Evolutionary conservation across 2,113 vertebrate species (phyloP).

Genomic region (Motacilla tschutschensis): DNA sequence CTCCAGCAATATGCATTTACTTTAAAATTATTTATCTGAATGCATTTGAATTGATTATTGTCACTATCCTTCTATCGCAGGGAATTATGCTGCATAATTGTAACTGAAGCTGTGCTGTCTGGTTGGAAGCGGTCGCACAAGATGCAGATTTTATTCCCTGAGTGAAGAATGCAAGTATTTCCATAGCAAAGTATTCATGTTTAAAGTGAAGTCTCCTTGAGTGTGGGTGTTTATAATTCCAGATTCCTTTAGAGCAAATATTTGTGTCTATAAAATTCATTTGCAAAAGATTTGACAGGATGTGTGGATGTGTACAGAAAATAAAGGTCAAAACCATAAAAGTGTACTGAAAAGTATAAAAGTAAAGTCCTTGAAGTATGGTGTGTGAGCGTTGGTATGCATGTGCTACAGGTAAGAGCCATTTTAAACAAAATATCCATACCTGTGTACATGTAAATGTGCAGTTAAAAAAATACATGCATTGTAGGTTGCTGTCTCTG

Average conservation of each 20-base stretch:
- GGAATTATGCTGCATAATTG: background rate
- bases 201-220: conserved; percentile 32
- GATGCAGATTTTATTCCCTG: conserved; percentile 20
- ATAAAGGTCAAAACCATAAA: conserved; percentile 32
- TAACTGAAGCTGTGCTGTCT: background rate
- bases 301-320: conserved; percentile 6
- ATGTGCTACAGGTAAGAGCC: background rate
- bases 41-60: conserved; percentile 38
- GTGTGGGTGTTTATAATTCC: conserved; percentile 41
- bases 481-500: background rate
- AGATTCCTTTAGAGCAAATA: conserved; percentile 25
- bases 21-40: conserved; percentile 30
- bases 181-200: conserved; percentile 28
- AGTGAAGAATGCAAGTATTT: conserved; percentile 42
- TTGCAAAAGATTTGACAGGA: background rate
- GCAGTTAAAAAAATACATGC: background rate
- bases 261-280: conserved; percentile 15
- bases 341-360: background rate
- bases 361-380: background rate
- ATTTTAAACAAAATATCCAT: background rate
- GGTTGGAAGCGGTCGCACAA: background rate
- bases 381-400: background rate
- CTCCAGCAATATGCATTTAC: background rate
- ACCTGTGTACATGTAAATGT: background rate
- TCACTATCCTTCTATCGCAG: background rate